Base-by-base conservation (phyloP, 2,888 invertebrate genomes). In the Electrophaes corylata region DNA sequence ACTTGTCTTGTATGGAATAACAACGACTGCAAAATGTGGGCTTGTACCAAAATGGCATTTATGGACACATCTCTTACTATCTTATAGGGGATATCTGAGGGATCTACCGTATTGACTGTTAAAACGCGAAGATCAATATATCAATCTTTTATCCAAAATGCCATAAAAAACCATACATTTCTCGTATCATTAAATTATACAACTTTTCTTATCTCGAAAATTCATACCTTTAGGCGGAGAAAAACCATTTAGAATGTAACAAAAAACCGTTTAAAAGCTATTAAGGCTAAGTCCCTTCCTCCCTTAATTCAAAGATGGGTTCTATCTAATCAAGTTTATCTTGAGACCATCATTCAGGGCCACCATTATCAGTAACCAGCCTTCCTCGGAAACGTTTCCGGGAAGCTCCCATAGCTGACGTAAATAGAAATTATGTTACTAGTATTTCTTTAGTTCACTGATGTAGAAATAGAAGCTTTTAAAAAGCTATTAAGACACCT, bases 271-370 rank as follows among this genome's bases (percentile, higher is more conserved):
- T 73, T 70, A 69, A 69, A 72, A 62, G 62, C 65, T 67, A 66
- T 73, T 63, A 60, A 64, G 60, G 64, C 59, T 20, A 60, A 64
- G 66, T 66, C 67, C 58, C 62, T 68, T 70, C 71, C 70, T 65
- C 68, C 69, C 70, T 69, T 68, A 69, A 72, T 65, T 67, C 69
- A 64, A 62, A 65, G 70, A 66, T 62, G 64, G 65, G 64, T 65
- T 69, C 70, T 76, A 80, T 69, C 71, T 76, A 80, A 81, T 79
- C 76, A 78, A 76, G 71, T 81, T 80, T 75, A 76, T 77, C 71
- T 67, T 58, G 60, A 62, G 66, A 66, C 62, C 66, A 69, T 68
- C 70, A 65, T 70, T 73, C 70, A 67, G 62, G 70, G 57, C 62
- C 52, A 65, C 70, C 65, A 72, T 75, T 77, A 75, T 71, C 65